These are phyloP conservation scores for Zaprionus kolodkinae DNA, from an alignment of 1,140 invertebrate genomes.

Conservation along the genomic window DNA sequence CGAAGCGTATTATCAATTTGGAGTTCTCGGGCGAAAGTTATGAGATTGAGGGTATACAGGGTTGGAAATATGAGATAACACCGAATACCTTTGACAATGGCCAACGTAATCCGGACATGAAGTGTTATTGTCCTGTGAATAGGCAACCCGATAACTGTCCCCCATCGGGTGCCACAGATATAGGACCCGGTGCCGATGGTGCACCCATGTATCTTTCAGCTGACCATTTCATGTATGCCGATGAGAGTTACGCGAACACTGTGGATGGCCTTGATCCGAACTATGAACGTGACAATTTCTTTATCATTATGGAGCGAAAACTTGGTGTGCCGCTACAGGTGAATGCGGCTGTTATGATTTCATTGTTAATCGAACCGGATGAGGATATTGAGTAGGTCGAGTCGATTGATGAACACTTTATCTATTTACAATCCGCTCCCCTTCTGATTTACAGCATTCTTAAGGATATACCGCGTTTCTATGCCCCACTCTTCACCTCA, in stretches of 20 bases:
- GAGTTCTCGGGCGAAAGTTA: slow-evolving; percentile 72
- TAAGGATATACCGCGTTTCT: slow-evolving; percentile 62
- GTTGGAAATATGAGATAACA: slow-evolving; percentile 87
- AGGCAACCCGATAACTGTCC: slow-evolving; percentile 84
- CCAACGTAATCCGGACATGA: slow-evolving; percentile 85
- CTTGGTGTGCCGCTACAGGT: slow-evolving; percentile 89
- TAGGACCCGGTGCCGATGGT: slow-evolving; percentile 88
- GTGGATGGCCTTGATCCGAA: slow-evolving; percentile 90
- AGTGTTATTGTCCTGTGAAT: slow-evolving; percentile 85
- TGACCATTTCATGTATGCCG: slow-evolving; percentile 94
- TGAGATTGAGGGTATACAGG: slow-evolving; percentile 85
- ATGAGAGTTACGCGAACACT: slow-evolving; percentile 87
- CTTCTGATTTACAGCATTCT: slow-evolving; percentile 52
- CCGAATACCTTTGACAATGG: slow-evolving; percentile 89
- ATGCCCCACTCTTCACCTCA: slow-evolving; percentile 74
- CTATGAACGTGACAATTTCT: slow-evolving; percentile 88
- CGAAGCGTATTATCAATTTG: slow-evolving; percentile 87
- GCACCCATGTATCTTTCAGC: slow-evolving; percentile 92
- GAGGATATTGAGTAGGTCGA: slow-evolving; percentile 85
- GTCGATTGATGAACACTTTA: too few relatives aligned
- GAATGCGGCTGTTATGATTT: slow-evolving; percentile 89
- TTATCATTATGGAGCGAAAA: slow-evolving; percentile 89
- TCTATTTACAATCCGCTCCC: neutral
- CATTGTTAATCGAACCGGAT: slow-evolving; percentile 87
- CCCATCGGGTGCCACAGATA: slow-evolving; percentile 86